phyloP scores from a whole-genome alignment of 2,888 invertebrate genomes.

The Pseudeuparius sepicola region DNA sequence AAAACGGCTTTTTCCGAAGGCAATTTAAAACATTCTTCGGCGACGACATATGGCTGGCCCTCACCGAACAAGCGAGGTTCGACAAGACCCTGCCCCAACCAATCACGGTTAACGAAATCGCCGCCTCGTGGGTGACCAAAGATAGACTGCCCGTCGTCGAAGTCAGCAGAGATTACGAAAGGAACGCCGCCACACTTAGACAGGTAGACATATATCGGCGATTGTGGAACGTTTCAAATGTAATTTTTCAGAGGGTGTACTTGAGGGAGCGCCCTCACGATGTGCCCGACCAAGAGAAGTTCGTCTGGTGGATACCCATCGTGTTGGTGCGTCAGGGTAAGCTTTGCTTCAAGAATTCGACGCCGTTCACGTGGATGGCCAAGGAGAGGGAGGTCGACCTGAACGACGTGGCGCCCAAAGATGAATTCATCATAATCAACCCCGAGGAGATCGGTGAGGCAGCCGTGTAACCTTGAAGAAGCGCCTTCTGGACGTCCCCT shows the following conservation, averaged over 20 bases:
- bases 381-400: constrained; percentile 46
- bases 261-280: constrained; percentile 64
- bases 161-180: constrained; percentile 56
- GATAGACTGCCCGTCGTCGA: constrained; percentile 68
- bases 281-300: constrained; percentile 57
- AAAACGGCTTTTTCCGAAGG: constrained; percentile 39
- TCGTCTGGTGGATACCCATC: constrained; percentile 67
- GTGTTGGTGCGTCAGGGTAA: constrained; percentile 50
- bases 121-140: constrained; percentile 73
- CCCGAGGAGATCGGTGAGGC: constrained; percentile 69
- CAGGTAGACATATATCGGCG: constrained; percentile 44
- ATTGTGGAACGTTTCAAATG: background rate
- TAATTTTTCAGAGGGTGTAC: constrained; percentile 49
- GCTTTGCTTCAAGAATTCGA: constrained; percentile 48
- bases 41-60: constrained; percentile 67
- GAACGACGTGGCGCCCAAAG: constrained; percentile 43
- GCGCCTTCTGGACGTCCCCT: no score
- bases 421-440: constrained; percentile 67
- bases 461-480: no score
- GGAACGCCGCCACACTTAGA: constrained; percentile 49
- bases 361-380: constrained; percentile 54
- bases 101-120: constrained; percentile 58
- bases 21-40: constrained; percentile 67
- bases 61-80: constrained; percentile 56
- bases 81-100: constrained; percentile 47